A percentile compares a stretch with the other conserved stretches of the same genome.
Evolutionary conservation across 2,797 vertebrate species (phyloP).

Genomic region (Gymnoscopelus microlampas): DNA sequence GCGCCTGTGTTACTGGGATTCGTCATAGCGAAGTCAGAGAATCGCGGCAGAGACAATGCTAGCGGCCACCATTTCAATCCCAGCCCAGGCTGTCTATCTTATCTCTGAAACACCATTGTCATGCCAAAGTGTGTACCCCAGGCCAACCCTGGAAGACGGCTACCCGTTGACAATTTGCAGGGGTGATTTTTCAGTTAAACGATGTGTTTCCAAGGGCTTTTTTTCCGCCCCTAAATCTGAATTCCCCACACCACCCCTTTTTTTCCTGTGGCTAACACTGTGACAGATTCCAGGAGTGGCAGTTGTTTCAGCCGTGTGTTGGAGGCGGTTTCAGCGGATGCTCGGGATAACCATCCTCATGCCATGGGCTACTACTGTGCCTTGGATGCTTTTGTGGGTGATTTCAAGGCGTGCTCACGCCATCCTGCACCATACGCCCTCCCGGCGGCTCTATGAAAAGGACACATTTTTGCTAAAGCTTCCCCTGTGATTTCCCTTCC

Average conservation of each 20-base stretch:
- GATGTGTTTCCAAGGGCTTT: constrained; percentile 57
- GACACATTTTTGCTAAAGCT: constrained; percentile 60
- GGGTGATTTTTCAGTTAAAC: constrained; percentile 56
- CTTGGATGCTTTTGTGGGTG: constrained; percentile 59
- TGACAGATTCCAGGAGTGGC: constrained; percentile 63
- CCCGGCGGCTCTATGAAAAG: constrained; percentile 55
- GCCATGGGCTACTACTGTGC: constrained; percentile 63
- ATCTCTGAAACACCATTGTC: constrained; percentile 73
- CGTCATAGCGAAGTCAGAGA: constrained; percentile 79
- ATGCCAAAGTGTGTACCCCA: constrained; percentile 59
- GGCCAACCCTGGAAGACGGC: constrained; percentile 62
- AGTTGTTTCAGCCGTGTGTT: constrained; percentile 62
- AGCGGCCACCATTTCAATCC: constrained; percentile 66
- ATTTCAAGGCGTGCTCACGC: constrained; percentile 63
- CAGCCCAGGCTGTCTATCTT: constrained; percentile 69
- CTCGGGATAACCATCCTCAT: constrained; percentile 68
- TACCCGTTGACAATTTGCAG: constrained; percentile 11
- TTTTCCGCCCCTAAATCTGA: constrained; percentile 47
- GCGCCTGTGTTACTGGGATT: constrained; percentile 78
- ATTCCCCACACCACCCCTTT: constrained; percentile 14
- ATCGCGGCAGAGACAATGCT: constrained; percentile 75
- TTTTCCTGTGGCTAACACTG: constrained; percentile 54
- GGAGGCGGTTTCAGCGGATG: constrained; percentile 64
- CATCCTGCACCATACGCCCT: constrained; percentile 53
- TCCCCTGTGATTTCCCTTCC: constrained; percentile 51